Conservation (phyloP, 2,888 invertebrate species). For the Plagodis pulveraria region DNA sequence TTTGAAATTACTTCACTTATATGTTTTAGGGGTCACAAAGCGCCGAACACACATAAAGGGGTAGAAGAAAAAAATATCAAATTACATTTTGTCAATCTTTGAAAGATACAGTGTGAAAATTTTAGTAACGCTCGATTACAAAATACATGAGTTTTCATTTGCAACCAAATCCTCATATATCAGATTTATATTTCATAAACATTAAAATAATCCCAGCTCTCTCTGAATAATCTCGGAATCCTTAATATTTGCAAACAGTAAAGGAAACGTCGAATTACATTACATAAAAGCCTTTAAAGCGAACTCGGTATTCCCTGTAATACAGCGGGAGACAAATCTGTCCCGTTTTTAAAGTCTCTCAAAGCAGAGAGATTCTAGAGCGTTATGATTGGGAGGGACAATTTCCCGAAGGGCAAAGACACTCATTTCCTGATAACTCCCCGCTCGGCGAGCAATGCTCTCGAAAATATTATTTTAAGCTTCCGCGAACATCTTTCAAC, state of each 20-base stretch:
- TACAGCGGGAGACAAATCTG: constrained; percentile 71
- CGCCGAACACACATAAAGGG: too few relatives aligned
- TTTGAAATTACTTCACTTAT: too few relatives aligned
- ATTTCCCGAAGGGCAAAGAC: constrained; percentile 80
- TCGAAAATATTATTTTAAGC: constrained; percentile 79
- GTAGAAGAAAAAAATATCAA: too few relatives aligned
- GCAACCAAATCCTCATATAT: constrained; percentile 1
- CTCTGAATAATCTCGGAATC: constrained; percentile 24
- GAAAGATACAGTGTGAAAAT: too few relatives aligned
- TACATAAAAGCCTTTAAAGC: constrained; percentile 44
- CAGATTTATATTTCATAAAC: constrained; percentile 19
- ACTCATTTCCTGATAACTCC: constrained; percentile 73
- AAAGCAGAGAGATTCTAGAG: constrained; percentile 71
- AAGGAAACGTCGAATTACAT: constrained; percentile 42
- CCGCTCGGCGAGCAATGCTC: constrained; percentile 62
- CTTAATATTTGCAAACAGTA: constrained; percentile 32
- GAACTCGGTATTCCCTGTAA: constrained; percentile 58
- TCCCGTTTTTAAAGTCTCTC: constrained; percentile 73
- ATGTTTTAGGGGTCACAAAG: too few relatives aligned
- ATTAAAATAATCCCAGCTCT: constrained; percentile 20
- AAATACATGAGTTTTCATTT: neutral
- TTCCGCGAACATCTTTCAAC: constrained; percentile 74
- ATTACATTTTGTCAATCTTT: too few relatives aligned
- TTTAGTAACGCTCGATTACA: neutral
- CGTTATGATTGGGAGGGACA: constrained; percentile 80